Evolutionary conservation across 2,797 vertebrate species (phyloP), one percentile per base, ranked within the genome.

Genomic region (Halcyon leucocephala): DNA sequence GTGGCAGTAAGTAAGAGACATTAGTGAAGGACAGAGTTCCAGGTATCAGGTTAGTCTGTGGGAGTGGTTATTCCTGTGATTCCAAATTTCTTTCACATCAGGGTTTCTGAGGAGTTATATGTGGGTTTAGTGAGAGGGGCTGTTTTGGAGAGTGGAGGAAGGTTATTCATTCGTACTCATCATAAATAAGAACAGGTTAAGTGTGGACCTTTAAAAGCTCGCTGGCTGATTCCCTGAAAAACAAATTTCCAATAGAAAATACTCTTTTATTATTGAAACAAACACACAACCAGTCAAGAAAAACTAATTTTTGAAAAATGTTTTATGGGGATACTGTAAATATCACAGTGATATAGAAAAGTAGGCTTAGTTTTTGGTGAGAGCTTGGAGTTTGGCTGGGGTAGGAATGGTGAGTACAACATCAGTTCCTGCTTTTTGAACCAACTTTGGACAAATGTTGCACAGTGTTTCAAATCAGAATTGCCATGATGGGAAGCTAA

Each of bases 291-390:
- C 13, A 35, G n/a, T 26, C 42, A 54, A 57, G 72, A 69, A 80
- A 89, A 74, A 12, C 3, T 9, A 71, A n/a, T 16, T 82, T 14
- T 9, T 57, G 1, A 48, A 21, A 81, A 74, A 58, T 52, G 15
- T n/a, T 74, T 70, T 41, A 33, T 37, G 48, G 55, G 14, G 37
- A 10, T 48, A 19, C 17, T 61, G 20, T 64, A 60, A 67, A 64
- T 41, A 21, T 64, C 73, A 31, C 0, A 0, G 24, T 72, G 31
- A 24, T 82, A 35, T 26, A 55, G 90, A 94, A 96, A 90, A 25
- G 48, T 17, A 62, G 80, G 60, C 80, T 95, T 96, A 84, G 61
- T 64, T 88, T 88, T 95, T 66, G 73, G 70, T 46, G 31, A 95
- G 74, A 78, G 22, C 10, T 95, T 64, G 64, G 24, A 62, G 87